These are phyloP conservation scores for Falco naumanni DNA, from an alignment of 2,797 vertebrate species.

Conservation along the genomic window DNA sequence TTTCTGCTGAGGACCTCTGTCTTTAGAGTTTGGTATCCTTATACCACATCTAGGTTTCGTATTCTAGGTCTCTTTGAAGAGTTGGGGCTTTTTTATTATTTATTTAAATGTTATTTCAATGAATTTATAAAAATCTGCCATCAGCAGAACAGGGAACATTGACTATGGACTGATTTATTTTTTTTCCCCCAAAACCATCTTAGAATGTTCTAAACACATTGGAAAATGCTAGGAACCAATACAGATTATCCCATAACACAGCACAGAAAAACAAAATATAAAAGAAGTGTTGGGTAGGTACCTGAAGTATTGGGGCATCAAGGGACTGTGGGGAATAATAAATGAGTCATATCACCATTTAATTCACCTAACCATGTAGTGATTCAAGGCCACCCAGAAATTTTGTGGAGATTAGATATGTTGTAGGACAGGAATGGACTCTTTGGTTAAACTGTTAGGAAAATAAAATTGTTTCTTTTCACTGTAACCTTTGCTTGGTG, in stretches of 20 bases:
- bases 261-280: neutral
- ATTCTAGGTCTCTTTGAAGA: neutral
- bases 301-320: neutral
- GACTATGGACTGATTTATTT: neutral
- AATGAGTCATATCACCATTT: accelerated
- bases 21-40: neutral
- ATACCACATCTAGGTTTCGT: neutral
- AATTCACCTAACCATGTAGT: neutral
- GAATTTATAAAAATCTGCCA: neutral
- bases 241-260: neutral
- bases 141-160: neutral
- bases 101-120: neutral
- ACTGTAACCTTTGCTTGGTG: neutral
- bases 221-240: neutral
- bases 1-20: neutral
- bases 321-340: neutral
- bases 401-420: neutral
- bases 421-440: neutral
- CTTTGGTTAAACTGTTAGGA: neutral
- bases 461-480: neutral
- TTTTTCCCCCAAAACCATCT: neutral
- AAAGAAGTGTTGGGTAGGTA: neutral
- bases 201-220: neutral
- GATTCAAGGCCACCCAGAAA: neutral
- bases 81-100: neutral